Conservation (phyloP, 2,888 invertebrate genomes). For the Acleris laterana region DNA sequence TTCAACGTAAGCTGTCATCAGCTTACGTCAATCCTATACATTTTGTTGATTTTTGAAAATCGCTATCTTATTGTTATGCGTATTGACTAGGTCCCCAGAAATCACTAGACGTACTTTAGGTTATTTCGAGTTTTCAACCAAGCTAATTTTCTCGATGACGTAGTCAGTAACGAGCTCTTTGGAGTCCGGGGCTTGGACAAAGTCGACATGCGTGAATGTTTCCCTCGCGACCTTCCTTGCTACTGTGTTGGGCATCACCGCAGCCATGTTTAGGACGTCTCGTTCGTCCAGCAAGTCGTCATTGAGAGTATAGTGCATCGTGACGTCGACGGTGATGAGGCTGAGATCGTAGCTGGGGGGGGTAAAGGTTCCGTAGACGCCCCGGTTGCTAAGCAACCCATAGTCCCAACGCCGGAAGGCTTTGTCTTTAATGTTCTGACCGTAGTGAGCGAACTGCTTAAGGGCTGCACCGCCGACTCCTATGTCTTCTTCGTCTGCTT, state of each 20-base stretch:
- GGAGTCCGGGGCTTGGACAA: constrained; percentile 41
- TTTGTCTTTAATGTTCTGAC: constrained; percentile 47
- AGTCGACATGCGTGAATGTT: constrained; percentile 44
- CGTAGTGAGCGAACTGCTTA: constrained; percentile 50
- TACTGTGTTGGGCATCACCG: constrained; percentile 41
- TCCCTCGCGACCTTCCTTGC: constrained; percentile 44
- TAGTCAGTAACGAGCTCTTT: constrained; percentile 45
- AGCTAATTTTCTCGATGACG: constrained; percentile 40
- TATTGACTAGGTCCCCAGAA: too few species aligned
- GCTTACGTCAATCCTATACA: too few species aligned
- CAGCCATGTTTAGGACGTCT: constrained; percentile 46
- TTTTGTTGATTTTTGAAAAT: too few species aligned
- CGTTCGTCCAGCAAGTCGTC: constrained; percentile 44
- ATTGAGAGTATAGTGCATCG: constrained; percentile 46
- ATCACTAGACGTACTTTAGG: background rate
- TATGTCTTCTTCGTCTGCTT: background rate
- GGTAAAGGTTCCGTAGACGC: constrained; percentile 40
- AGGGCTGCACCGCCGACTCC: constrained; percentile 42
- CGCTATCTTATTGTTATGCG: too few species aligned
- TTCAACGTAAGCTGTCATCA: too few species aligned
- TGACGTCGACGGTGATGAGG: constrained; percentile 41
- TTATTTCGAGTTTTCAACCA: background rate
- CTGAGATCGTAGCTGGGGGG: constrained; percentile 42
- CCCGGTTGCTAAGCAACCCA: constrained; percentile 40
- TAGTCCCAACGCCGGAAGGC: constrained; percentile 47